Evolutionary conservation across 2,113 vertebrate genomes (phyloP).

Genomic region (Cinclus mexicanus): DNA sequence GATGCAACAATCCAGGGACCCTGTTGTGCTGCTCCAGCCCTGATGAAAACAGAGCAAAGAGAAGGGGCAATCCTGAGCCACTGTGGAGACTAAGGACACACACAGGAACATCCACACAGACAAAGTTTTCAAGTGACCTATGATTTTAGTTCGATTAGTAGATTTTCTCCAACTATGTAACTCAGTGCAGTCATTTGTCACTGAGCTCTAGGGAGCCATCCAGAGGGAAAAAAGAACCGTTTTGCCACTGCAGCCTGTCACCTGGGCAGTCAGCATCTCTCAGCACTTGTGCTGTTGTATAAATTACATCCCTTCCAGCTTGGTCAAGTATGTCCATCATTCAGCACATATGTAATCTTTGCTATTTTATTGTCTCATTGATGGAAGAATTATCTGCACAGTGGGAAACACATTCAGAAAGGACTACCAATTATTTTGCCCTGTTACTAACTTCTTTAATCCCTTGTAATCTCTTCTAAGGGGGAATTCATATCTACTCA

Average conservation of each 20-base stretch:
- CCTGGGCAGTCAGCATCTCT: conserved; percentile 59
- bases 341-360: conserved; percentile 62
- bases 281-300: conserved; percentile 60
- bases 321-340: conserved; percentile 61
- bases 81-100: not conserved
- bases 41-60: not conserved
- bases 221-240: conserved; percentile 6
- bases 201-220: conserved; percentile 40
- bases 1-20: not conserved
- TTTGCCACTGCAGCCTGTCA: conserved; percentile 29
- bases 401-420: conserved; percentile 58
- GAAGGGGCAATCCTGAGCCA: not conserved
- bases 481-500: conserved; percentile 5
- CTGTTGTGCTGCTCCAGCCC: not conserved
- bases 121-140: not conserved
- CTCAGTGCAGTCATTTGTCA: conserved; percentile 53
- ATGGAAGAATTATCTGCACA: conserved; percentile 61
- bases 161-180: conserved; percentile 32
- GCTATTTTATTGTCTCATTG: conserved; percentile 61
- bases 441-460: conserved; percentile 46
- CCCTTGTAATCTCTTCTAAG: conserved; percentile 48
- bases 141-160: not conserved
- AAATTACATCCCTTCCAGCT: conserved; percentile 55
- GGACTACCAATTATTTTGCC: conserved; percentile 28
- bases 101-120: not conserved